phyloP scores from a whole-genome alignment of 2,797 vertebrate species.

The Prionace glauca region DNA sequence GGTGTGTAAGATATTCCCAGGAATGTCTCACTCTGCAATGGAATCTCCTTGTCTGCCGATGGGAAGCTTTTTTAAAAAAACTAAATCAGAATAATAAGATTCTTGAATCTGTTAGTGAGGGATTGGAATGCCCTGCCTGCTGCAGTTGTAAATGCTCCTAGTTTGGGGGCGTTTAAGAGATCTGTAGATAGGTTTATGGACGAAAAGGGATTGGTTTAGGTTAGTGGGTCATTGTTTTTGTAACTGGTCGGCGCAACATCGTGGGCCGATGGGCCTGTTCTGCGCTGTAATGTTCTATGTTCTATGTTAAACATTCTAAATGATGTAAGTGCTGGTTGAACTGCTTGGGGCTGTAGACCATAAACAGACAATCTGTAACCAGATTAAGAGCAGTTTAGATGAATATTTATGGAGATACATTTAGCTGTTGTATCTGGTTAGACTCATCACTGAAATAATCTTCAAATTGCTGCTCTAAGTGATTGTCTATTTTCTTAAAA shows the following conservation, averaged over 20 bases:
- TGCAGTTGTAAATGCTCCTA: no score
- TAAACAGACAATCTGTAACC: background rate
- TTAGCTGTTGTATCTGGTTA: background rate
- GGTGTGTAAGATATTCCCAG: background rate
- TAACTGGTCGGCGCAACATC: no score
- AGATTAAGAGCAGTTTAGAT: background rate
- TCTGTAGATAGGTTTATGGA: no score
- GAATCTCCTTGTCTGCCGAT: background rate
- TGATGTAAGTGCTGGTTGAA: background rate
- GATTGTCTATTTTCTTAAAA: background rate
- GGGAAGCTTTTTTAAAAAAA: background rate
- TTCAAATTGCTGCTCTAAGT: background rate
- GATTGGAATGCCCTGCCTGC: no score
- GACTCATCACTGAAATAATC: background rate
- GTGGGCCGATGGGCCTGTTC: no score
- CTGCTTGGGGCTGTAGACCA: background rate
- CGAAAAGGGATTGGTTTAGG: no score
- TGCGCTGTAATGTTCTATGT: no score
- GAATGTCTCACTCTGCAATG: background rate
- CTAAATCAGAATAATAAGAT: background rate
- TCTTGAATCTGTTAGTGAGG: background rate
- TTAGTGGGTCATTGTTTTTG: no score
- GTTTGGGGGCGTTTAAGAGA: no score
- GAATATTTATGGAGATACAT: no score
- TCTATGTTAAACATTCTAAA: background rate